Percentiles rank a stretch among this genome's conserved stretches.
Evolutionary conservation across 92 coral and sea anemone species (phyloP).

Genomic region (Phenganax marumi): DNA sequence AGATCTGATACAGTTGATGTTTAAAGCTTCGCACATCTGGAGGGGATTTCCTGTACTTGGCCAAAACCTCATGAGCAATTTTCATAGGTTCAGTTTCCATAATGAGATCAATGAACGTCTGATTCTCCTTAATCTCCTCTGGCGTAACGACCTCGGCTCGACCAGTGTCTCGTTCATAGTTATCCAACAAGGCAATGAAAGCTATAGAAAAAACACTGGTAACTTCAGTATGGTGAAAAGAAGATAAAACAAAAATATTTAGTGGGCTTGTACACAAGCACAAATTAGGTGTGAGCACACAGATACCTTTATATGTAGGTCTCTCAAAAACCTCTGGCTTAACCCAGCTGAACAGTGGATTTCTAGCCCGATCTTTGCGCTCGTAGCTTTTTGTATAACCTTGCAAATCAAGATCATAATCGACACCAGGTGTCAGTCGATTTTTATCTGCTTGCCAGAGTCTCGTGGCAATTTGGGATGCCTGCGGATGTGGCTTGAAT

Average conservation of each 20-base stretch:
- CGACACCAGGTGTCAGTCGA: slow-evolving; percentile 72
- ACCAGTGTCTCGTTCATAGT: slow-evolving; percentile 88
- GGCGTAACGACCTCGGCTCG: slow-evolving; percentile 78
- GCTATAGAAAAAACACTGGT: slow-evolving; percentile 46
- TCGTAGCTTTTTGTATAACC: slow-evolving; percentile 75
- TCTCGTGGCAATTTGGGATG: slow-evolving; percentile 70
- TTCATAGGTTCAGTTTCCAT: slow-evolving; percentile 90
- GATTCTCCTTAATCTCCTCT: slow-evolving; percentile 79
- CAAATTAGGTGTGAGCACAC: background rate
- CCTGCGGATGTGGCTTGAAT: slow-evolving; percentile 74
- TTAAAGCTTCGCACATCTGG: slow-evolving; percentile 66
- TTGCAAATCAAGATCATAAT: slow-evolving; percentile 90
- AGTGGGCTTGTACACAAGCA: background rate
- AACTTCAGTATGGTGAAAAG: background rate
- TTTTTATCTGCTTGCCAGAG: slow-evolving; percentile 91
- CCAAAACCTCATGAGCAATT: slow-evolving; percentile 77
- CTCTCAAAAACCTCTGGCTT: slow-evolving; percentile 61
- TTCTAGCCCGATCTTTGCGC: slow-evolving; percentile 64
- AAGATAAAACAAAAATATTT: background rate
- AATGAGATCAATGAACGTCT: slow-evolving; percentile 78
- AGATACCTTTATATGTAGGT: slow-evolving; percentile 70
- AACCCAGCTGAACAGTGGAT: slow-evolving; percentile 83
- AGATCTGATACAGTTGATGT: slow-evolving; percentile 65
- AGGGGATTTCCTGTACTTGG: slow-evolving; percentile 61
- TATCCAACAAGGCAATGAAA: slow-evolving; percentile 86